Base-by-base conservation (phyloP, 2,888 invertebrate genomes). In the Notodonta dromedarius region DNA sequence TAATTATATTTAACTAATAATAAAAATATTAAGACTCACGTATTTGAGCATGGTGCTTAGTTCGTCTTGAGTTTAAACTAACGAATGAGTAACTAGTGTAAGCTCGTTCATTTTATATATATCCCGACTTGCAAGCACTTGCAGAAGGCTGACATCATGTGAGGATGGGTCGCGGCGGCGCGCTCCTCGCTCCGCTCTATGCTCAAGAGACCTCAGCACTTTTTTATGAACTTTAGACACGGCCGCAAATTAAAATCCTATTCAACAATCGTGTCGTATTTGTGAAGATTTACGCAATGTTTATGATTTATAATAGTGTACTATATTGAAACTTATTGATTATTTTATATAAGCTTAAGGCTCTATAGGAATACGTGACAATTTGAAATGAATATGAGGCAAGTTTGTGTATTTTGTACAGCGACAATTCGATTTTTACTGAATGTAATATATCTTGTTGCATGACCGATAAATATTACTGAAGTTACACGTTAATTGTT, bases 31-130 rank as follows among this genome's bases (percentile, higher is more conserved):
- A 24, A 7, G 58, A 93, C 93, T 93, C 87, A 93, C 93, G 91
- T 92, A 92, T 93, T 91, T 93, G 73, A 92, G 83, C 93, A 93
- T 93, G 87, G 74, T 91, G 90, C 82, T 91, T 80, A 83, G 88
- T 87, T 88, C 91, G 85, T 87, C 83, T 85, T 85, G 91, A 89
- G 89, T 88, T 89, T 90, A 89, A 87, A 87, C 86, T 89, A 89
- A 90, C 91, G 93, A 93, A 91, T 93, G 93, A 91, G 85, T 91
- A 87, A 84, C 81, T 87, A 84, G 77, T 88, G 87, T 85, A 80
- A 70, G 85, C 78, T 83, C 85, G 87, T 86, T 84, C 91, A 85
- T 90, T 90, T 89, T 93, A 91, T 93, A 93, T 89, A 85, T 87
- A 87, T 85, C 85, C 86, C 77, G 80, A 81, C 83, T 83, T 87